Evolutionary conservation across 1,140 invertebrate species (phyloP), one percentile per base, ranked within the genome.

Genomic region (Euglossa dilemma): DNA sequence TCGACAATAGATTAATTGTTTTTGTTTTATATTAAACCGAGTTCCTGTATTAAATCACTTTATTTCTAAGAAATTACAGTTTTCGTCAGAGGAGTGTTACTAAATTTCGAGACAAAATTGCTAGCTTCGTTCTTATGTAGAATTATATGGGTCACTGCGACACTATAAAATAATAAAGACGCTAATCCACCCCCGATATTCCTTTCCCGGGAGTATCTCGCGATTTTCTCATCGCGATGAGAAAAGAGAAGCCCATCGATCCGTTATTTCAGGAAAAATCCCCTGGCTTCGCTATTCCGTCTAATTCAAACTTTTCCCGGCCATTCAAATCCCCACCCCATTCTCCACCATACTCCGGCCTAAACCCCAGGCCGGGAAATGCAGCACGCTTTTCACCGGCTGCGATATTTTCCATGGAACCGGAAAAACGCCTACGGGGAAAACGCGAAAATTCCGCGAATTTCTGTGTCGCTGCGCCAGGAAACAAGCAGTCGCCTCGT

Each of bases 401-500:
- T 9, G 54, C 20, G n/a, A 57, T 25, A 70, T 70, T 57, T 59
- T 28, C n/a, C 57, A 6, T 14, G 61, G 7, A 28, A 47, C 25
- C 6, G 23, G 3, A 18, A 45, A 14, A 45, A 43, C 25, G 50
- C 61, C 20, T 25, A 73, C 71, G 36, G 36, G 25, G 11, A 28
- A 77, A 43, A 36, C 20, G 12, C 43, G 76, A 79, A 28, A 57
- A 70, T 50, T 71, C 25, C 18, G n/a, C 25, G 73, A 75, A 47
- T 75, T 63, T 73, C 73, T 36, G 57, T 73, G 71, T 56, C 28
- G 54, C 23, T 6, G 12, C 9, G 18, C 6, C 45, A 36, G 57
- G 52, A 74, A 80, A 72, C 80, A 52, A 50, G 70, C 57, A 28
- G 74, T 70, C 70, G 70, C 54, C 59, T 69, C 63, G 75, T 61